Percentiles rank a stretch among this genome's conserved stretches.
Evolutionary conservation across 2,888 invertebrate species (phyloP).

Genomic region (Nasonovia ribisnigri): DNA sequence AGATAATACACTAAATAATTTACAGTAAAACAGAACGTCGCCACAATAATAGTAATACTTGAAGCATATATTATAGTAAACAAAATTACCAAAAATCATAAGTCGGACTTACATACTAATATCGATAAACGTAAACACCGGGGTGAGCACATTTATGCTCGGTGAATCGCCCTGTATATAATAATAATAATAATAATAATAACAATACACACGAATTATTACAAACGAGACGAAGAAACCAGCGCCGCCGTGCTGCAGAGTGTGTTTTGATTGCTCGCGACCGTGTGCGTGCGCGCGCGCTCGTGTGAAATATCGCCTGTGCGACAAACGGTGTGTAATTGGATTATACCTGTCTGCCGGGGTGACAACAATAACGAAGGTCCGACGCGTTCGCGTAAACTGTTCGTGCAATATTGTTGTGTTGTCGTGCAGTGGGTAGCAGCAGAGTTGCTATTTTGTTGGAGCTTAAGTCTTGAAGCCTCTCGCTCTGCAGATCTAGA

Average conservation of each 20-base stretch:
- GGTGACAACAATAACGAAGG: conserved; percentile 9
- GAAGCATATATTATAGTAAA: too few species aligned
- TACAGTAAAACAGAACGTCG: not conserved
- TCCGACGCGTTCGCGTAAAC: not conserved
- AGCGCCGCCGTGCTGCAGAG: not conserved
- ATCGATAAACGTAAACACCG: not conserved
- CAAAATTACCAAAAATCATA: not conserved
- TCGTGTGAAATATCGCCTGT: not conserved
- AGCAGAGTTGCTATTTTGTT: not conserved
- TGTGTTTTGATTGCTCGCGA: not conserved
- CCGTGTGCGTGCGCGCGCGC: not conserved
- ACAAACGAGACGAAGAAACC: not conserved
- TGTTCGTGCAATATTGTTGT: not conserved
- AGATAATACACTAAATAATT: not conserved
- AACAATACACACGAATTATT: not conserved
- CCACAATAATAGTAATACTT: too few species aligned
- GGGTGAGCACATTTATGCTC: not conserved
- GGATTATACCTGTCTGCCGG: conserved; percentile 10
- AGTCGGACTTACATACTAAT: not conserved
- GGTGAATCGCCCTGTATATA: not conserved
- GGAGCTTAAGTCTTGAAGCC: not conserved
- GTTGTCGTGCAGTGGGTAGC: not conserved
- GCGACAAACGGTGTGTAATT: conserved; percentile 1
- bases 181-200: not conserved
- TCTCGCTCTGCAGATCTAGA: not conserved